These are phyloP conservation scores for Leptopilina drosophilae DNA, from an alignment of 2,888 invertebrate species.

Conservation along the genomic window DNA sequence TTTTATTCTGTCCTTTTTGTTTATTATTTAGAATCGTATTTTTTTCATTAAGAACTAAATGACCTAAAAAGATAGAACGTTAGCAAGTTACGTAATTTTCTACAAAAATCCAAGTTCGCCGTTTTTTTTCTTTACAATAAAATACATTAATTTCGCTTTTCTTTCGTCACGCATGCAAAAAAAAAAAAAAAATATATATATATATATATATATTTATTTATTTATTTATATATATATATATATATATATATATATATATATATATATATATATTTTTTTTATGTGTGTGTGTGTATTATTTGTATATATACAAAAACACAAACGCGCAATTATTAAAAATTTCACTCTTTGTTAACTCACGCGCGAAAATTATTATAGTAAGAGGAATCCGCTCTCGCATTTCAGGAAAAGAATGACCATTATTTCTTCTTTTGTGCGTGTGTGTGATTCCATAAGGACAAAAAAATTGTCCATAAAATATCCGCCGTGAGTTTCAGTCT, in stretches of 20 bases:
- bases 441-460: constrained; percentile 57
- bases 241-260: constrained; percentile 43
- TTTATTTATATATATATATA: background rate
- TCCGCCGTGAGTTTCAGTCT: constrained; percentile 65
- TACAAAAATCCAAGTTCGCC: constrained; percentile 70
- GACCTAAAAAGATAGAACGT: constrained; percentile 58
- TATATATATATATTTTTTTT: background rate
- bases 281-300: constrained; percentile 1
- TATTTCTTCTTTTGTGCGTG: constrained; percentile 54
- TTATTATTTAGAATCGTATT: constrained; percentile 71
- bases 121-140: constrained; percentile 69
- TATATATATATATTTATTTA: constrained; percentile 49
- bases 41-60: constrained; percentile 62
- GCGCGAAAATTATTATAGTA: constrained; percentile 49
- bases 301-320: constrained; percentile 43
- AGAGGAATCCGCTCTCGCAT: constrained; percentile 58
- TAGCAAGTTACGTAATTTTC: constrained; percentile 62
- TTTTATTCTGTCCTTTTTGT: constrained; percentile 1
- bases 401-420: constrained; percentile 57
- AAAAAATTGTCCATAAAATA: constrained; percentile 32
- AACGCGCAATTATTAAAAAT: constrained; percentile 56
- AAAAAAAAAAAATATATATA: constrained; percentile 48
- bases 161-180: constrained; percentile 19
- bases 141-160: constrained; percentile 68
- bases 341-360: constrained; percentile 61